Conservation (phyloP, 2,888 invertebrate genomes). For the Hirtodrosophila trivittata region DNA sequence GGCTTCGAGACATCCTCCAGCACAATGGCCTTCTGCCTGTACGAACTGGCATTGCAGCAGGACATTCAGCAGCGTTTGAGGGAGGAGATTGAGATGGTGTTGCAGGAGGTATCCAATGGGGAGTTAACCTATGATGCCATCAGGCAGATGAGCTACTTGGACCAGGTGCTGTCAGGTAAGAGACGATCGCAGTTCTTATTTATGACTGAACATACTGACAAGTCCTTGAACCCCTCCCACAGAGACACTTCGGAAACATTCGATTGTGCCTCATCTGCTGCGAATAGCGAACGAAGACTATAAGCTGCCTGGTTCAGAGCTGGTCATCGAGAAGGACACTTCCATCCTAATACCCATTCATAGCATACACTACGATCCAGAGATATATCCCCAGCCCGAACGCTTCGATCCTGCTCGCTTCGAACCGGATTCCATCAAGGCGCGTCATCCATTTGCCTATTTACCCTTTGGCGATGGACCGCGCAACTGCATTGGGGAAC, state of each 20-base stretch:
- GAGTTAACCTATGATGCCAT: constrained; percentile 72
- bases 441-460: constrained; percentile 81
- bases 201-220: too few species aligned
- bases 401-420: constrained; percentile 34
- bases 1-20: constrained; percentile 85
- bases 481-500: constrained; percentile 77
- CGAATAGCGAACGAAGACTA: constrained; percentile 85
- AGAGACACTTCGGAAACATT: constrained; percentile 86
- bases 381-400: constrained; percentile 30
- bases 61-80: constrained; percentile 69
- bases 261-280: constrained; percentile 84
- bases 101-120: constrained; percentile 50
- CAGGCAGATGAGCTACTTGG: constrained; percentile 74
- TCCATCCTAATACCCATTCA: constrained; percentile 71
- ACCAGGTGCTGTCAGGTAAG: constrained; percentile 79
- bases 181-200: too few species aligned
- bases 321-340: constrained; percentile 83
- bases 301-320: constrained; percentile 83
- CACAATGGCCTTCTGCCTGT: constrained; percentile 83
- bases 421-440: constrained; percentile 47
- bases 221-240: constrained; percentile 1
- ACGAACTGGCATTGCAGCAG: constrained; percentile 79
- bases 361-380: constrained; percentile 85
- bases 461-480: constrained; percentile 81
- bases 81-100: constrained; percentile 65